A percentile compares a stretch with the other conserved stretches of the same genome.
Conservation (phyloP, 2,113 vertebrate genomes). For the Himantopus leucocephalus region DNA sequence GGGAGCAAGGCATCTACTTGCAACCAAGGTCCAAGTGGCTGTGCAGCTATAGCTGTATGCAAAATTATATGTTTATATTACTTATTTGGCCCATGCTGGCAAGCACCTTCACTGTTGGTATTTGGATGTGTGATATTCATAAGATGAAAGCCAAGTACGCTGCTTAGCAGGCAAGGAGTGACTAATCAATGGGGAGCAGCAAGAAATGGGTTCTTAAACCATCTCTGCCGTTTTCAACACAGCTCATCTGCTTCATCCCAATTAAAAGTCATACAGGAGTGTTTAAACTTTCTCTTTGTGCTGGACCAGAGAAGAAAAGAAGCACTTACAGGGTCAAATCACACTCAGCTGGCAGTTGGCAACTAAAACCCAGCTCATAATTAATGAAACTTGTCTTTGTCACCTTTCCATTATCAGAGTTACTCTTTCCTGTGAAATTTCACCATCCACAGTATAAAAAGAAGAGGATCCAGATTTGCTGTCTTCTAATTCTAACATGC, state of each 20-base stretch:
- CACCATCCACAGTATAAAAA: not conserved
- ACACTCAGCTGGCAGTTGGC: not conserved
- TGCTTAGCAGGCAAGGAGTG: not conserved
- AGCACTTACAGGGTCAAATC: not conserved
- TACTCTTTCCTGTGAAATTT: not conserved
- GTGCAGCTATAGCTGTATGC: not conserved
- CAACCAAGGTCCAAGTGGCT: not conserved
- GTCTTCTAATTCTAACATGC: not conserved
- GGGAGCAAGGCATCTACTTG: not conserved
- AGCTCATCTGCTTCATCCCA: not conserved
- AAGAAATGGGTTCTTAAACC: not conserved
- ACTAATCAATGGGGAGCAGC: not conserved
- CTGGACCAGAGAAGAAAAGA: not conserved
- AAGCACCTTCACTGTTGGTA: not conserved
- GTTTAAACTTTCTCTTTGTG: not conserved
- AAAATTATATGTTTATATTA: not conserved
- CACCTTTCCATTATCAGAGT: not conserved
- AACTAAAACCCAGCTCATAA: not conserved
- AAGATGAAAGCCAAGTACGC: not conserved
- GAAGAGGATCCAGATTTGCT: not conserved
- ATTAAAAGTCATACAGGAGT: not conserved
- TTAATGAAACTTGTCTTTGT: not conserved
- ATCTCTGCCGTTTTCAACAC: not conserved
- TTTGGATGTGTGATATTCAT: not conserved
- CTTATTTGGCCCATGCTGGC: not conserved